Evolutionary conservation across 2,797 vertebrate genomes (phyloP), one percentile per base, ranked within the genome.

Genomic region (Phrynocephalus guinanensis): DNA sequence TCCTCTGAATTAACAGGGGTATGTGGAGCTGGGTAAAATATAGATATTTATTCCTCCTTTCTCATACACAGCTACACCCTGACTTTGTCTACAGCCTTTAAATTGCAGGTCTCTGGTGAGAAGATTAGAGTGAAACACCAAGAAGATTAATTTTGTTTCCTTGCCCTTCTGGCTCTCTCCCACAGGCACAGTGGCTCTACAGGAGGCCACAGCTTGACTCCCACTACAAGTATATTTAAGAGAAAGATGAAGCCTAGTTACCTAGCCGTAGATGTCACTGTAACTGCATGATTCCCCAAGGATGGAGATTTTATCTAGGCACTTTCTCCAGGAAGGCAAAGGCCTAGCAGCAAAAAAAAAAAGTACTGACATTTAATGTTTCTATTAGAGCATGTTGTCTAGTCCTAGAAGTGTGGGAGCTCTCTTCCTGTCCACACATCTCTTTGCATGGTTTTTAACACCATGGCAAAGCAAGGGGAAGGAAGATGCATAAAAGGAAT

Each of bases 201-300:
- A 52, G 5, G 18, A 87, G 88, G 85, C 20, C 70, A 89, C 56
- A 52, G n/a, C 84, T 87, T 80, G 33, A 77, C 38, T 90, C 33
- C 76, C 81, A 66, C 38, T 48, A 76, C n/a, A 79, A 85, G 13
- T 87, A 48, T 89, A 26, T 33, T 89, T 88, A 93, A 87, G 80
- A 88, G 33, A 89, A 91, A 94, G 10, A 33, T 87, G 83, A 91
- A 91, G 90, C 80, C 6, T 78, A 82, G 89, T 94, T 89, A 82
- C 78, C 18, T 90, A 79, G 24, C 30, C 89, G 85, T 76, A 88
- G 89, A 90, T 87, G 73, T 82, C 60, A 76, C 86, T 87, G 73
- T 33, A 83, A 30, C 76, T 93, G 88, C 83, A 85, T 83, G 85
- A 92, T 26, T 67, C 79, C 78, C 60, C 85, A 63, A 83, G 92